Conservation (phyloP, 1,140 invertebrate genomes). For the Hyles euphorbiae region DNA sequence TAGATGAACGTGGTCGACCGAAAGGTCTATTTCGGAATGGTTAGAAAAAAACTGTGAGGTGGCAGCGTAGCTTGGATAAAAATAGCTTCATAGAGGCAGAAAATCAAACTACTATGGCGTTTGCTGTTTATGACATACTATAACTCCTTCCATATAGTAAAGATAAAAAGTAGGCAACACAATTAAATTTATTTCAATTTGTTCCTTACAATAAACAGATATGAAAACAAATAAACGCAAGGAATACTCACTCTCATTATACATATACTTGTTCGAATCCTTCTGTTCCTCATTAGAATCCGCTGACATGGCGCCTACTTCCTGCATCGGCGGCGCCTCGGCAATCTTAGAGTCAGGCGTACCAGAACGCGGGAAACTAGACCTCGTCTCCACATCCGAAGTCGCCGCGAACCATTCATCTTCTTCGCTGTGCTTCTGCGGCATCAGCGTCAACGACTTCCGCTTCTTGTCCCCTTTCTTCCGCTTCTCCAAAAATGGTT, state of each 20-base stretch:
- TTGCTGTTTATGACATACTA: too few species aligned
- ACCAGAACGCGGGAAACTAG: constrained; percentile 53
- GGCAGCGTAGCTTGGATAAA: too few species aligned
- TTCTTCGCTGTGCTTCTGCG: constrained; percentile 46
- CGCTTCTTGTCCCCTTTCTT: constrained; percentile 31
- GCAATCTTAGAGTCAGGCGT: constrained; percentile 55
- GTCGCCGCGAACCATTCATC: constrained; percentile 46
- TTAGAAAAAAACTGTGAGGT: too few species aligned
- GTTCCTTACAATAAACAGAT: too few species aligned
- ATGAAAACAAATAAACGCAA: neutral
- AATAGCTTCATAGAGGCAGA: too few species aligned
- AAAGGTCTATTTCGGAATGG: too few species aligned
- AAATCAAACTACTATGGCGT: too few species aligned
- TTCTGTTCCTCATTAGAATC: constrained; percentile 48
- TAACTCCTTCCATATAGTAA: too few species aligned
- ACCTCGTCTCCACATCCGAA: constrained; percentile 58
- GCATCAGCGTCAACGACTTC: constrained; percentile 31
- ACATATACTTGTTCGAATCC: constrained; percentile 46
- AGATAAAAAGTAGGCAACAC: too few species aligned
- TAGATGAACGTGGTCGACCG: too few species aligned
- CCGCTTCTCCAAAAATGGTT: constrained; percentile 27
- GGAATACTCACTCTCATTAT: constrained; percentile 52
- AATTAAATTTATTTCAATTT: too few species aligned
- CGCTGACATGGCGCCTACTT: constrained; percentile 20
- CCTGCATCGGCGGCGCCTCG: constrained; percentile 2